Evolutionary conservation across 2,888 invertebrate genomes (phyloP).

Genomic region (Temnothorax rugatulus): DNA sequence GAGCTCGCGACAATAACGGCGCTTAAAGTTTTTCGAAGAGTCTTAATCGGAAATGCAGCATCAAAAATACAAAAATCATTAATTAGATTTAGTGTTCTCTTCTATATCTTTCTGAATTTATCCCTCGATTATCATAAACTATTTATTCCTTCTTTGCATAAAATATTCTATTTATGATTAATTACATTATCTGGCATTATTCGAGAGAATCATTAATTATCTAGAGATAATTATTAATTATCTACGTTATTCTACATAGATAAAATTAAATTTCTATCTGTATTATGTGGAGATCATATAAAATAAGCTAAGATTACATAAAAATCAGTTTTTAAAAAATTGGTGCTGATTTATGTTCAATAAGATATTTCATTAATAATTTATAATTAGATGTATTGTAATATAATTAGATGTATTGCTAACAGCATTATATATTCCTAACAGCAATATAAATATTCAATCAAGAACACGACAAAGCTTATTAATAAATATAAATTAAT

Average conservation of each 20-base stretch:
- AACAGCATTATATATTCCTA: neutral
- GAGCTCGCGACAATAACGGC: conserved; percentile 9
- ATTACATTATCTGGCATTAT: neutral
- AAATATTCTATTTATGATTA: neutral
- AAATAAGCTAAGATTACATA: neutral
- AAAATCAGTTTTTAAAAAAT: neutral
- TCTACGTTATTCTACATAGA: too few relatives aligned
- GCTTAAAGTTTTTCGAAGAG: neutral
- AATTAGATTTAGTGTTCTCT: neutral
- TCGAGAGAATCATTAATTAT: neutral
- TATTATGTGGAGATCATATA: neutral
- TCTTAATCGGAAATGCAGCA: neutral
- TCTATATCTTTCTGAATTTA: neutral
- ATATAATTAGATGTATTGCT: neutral
- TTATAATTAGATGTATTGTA: neutral
- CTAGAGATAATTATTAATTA: neutral
- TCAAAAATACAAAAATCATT: neutral
- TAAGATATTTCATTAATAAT: neutral
- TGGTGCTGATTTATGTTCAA: too few relatives aligned
- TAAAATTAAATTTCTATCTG: neutral
- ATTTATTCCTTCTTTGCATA: too few relatives aligned
- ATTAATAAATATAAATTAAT: conserved; percentile 21
- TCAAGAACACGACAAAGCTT: neutral
- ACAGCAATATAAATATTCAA: neutral
- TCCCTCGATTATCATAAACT: neutral